Conservation (phyloP, 2,113 vertebrate species). For the Arvicanthis niloticus region DNA sequence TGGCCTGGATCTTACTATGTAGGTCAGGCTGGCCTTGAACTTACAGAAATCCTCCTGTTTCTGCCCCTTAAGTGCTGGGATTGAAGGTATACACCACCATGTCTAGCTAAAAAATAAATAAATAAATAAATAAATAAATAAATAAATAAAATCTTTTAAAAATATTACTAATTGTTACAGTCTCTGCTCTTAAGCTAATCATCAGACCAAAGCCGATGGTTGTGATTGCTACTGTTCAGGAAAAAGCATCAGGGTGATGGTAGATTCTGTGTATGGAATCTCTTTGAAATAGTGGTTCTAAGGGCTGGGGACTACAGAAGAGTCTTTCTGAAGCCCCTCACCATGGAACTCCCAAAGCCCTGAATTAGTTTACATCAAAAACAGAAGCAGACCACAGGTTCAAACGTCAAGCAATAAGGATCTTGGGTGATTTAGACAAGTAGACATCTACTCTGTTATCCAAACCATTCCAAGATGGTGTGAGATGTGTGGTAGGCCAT, state of each 20-base stretch:
- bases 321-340: background rate
- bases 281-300: background rate
- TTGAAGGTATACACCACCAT: background rate
- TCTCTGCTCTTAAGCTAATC: constrained; percentile 40
- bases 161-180: background rate
- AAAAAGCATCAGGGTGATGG: background rate
- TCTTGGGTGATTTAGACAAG: background rate
- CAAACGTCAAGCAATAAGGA: background rate
- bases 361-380: background rate
- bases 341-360: background rate
- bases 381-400: background rate
- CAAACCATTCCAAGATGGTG: background rate
- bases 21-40: background rate
- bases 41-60: background rate
- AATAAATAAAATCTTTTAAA: background rate
- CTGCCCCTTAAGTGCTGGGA: background rate
- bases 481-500: background rate
- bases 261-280: background rate
- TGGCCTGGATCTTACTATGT: background rate
- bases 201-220: background rate
- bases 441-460: background rate
- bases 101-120: background rate
- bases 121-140: background rate
- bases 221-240: background rate
- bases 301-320: background rate